Percentiles rank a stretch among this genome's conserved stretches.
These are phyloP conservation scores for Labroides dimidiatus DNA, from an alignment of 2,797 vertebrate genomes.

Conservation along the genomic window DNA sequence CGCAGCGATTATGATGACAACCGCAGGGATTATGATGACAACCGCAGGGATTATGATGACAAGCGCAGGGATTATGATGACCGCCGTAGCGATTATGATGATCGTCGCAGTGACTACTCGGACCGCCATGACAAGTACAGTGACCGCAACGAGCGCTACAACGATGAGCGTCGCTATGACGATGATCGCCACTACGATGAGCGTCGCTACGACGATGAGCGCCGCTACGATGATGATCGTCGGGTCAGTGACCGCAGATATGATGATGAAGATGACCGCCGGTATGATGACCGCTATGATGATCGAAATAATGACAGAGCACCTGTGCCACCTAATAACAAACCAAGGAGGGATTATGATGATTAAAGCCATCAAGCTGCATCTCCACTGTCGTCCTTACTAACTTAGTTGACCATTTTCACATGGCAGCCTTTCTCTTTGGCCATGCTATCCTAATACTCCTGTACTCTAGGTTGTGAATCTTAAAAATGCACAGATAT, in stretches of 20 bases:
- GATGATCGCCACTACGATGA: slow-evolving; percentile 37
- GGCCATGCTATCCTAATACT: no score
- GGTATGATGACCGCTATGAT: slow-evolving; percentile 54
- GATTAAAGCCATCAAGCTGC: slow-evolving; percentile 20
- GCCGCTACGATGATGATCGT: slow-evolving; percentile 33
- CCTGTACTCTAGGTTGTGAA: no score
- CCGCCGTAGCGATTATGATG: slow-evolving; percentile 42
- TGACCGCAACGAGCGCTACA: slow-evolving; percentile 41
- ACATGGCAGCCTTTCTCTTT: neutral
- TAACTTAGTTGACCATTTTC: neutral
- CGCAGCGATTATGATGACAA: slow-evolving; percentile 53
- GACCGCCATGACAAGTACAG: slow-evolving; percentile 22
- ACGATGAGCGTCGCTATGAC: slow-evolving; percentile 41
- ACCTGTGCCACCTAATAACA: slow-evolving; percentile 64
- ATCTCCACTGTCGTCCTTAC: neutral
- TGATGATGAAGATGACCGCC: slow-evolving; percentile 32
- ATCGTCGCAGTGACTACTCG: slow-evolving; percentile 43
- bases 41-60: slow-evolving; percentile 15
- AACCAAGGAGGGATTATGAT: slow-evolving; percentile 43
- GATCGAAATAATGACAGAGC: slow-evolving; percentile 53
- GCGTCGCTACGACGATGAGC: slow-evolving; percentile 32
- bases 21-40: slow-evolving; percentile 41
- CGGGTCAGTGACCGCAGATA: slow-evolving; percentile 15
- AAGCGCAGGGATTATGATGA: slow-evolving; percentile 44
- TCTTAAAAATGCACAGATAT: no score